These are phyloP conservation scores for Anthrax anthrax DNA, from an alignment of 2,888 invertebrate species.

Conservation along the genomic window DNA sequence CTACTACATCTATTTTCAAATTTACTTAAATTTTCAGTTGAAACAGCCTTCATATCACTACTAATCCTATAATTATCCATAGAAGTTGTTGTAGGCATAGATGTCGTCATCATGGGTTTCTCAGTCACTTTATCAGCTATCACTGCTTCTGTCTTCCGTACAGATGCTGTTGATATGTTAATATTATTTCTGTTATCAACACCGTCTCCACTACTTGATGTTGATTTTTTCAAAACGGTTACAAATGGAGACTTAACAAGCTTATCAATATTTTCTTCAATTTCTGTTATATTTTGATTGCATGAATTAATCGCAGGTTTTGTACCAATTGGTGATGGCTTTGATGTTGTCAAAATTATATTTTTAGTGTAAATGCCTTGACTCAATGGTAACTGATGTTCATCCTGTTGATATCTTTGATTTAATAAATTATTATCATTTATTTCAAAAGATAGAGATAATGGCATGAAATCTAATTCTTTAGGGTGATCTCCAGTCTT, in stretches of 20 bases:
- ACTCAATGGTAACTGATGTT: constrained; percentile 13
- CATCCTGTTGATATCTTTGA: constrained; percentile 6
- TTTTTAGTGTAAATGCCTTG: constrained; percentile 18
- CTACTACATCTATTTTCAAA: background rate
- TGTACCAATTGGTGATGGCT: background rate
- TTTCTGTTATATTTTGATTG: constrained; percentile 23
- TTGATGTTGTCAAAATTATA: constrained; percentile 16
- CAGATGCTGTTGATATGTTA: constrained; percentile 23
- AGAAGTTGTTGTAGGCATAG: too few relatives aligned
- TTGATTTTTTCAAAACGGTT: constrained; percentile 25
- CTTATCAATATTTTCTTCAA: constrained; percentile 30
- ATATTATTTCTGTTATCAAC: constrained; percentile 6
- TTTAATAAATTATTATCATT: constrained; percentile 28
- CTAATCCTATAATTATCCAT: background rate
- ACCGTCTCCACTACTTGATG: constrained; percentile 13
- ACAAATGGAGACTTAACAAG: constrained; percentile 29
- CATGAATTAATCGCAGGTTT: constrained; percentile 3
- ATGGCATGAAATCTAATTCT: background rate
- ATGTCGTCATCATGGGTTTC: constrained; percentile 26
- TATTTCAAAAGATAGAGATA: constrained; percentile 25
- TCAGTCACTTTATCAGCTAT: constrained; percentile 37
- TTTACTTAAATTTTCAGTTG: constrained; percentile 4
- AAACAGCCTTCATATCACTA: background rate
- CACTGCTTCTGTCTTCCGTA: constrained; percentile 44
- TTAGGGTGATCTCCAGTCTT: background rate